Evolutionary conservation across 1,140 invertebrate genomes (phyloP), one percentile per base, ranked within the genome.

Genomic region (Ceratosolen solmsi): DNA sequence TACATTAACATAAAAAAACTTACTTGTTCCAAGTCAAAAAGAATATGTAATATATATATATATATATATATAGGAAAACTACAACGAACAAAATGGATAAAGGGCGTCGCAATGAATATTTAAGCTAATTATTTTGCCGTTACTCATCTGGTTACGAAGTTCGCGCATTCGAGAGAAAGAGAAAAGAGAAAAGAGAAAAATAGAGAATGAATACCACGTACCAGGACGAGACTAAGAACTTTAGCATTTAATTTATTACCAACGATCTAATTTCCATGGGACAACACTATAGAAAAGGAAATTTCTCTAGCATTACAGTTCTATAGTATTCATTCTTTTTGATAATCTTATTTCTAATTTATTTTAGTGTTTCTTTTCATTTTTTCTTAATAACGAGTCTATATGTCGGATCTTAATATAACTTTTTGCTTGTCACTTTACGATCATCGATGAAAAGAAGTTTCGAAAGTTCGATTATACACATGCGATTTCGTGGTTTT

Each of bases 101-200:
- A 73, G 15, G n/a, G 68, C 46, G 27, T 36, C 33, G 11, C 41
- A 63, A 88, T 87, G 87, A 87, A 88, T 88, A 88, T 87, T 87
- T 86, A 86, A 87, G 83, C 82, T 85, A 84, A 87, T 88, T 87
- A 86, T 88, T 87, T 87, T 83, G 71, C 82, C 86, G 83, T 88
- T 87, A 87, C 85, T 88, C 86, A 86, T 87, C 83, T 86, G 82
- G 83, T 77, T 56, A 41, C 54, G 84, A 86, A 86, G 85, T 87
- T 87, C 81, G 60, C 20, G 56, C 9, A n/a, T 22, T 5, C 41
- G 4, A 73, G 70, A n/a, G 58, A 68, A 20, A 75, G 36, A 60
- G 36, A 65, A n/a, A n/a, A 13, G 22, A 38, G 38, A n/a, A 11
- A 51, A 77, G 25, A 72, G 27, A 36, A 20, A 17, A 20, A 20